Conservation (phyloP, 92 coral and sea anemone species). For the Bergia sp. region DNA sequence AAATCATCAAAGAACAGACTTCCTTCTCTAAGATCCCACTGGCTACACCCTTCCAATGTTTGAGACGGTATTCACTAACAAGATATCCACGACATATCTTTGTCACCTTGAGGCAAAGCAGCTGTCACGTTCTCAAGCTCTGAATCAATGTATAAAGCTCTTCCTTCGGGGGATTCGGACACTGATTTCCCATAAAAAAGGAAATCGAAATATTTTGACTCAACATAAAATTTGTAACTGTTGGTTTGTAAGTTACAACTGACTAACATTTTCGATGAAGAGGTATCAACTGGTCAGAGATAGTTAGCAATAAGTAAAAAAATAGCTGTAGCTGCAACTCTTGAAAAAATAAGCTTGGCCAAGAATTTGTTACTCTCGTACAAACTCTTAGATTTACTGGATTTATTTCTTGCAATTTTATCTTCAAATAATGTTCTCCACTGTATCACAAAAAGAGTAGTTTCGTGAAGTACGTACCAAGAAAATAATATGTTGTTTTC, state of each 20-base stretch:
- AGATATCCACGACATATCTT: constrained; percentile 83
- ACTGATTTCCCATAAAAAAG: constrained; percentile 37
- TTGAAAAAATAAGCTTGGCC: too few relatives aligned
- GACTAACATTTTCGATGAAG: too few relatives aligned
- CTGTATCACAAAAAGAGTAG: neutral
- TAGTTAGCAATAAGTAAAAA: too few relatives aligned
- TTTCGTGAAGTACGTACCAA: neutral
- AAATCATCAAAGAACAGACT: constrained; percentile 29
- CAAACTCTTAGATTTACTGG: neutral
- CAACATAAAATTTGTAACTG: too few relatives aligned
- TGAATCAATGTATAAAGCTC: constrained; percentile 70
- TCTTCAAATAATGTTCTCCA: neutral
- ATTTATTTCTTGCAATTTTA: neutral
- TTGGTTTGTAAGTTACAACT: neutral
- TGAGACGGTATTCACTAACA: constrained; percentile 49
- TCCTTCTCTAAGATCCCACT: neutral
- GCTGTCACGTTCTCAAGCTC: constrained; percentile 64
- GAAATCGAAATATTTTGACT: constrained; percentile 8
- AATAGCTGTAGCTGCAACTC: too few relatives aligned
- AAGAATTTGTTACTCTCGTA: too few relatives aligned
- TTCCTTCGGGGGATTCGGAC: constrained; percentile 59
- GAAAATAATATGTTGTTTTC: too few relatives aligned
- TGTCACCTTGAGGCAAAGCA: constrained; percentile 67
- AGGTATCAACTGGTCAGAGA: too few relatives aligned
- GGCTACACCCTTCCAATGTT: neutral